phyloP scores from a whole-genome alignment of 2,113 vertebrate genomes.

The Chaenocephalus aceratus region DNA sequence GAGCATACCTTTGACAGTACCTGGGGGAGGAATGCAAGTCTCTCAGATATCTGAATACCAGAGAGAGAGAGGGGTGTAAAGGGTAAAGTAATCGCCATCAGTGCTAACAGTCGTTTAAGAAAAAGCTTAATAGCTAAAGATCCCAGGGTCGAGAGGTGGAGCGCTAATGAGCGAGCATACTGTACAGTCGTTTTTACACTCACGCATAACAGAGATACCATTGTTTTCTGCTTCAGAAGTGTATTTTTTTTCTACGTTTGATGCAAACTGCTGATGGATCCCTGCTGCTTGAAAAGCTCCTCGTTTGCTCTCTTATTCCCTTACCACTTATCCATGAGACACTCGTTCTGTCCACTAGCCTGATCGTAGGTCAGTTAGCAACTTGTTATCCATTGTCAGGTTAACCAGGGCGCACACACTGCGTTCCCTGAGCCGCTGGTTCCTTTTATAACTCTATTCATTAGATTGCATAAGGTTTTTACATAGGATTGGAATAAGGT shows the following conservation, averaged over 20 bases:
- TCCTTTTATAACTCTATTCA: background rate
- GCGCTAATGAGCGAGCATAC: conserved; percentile 6
- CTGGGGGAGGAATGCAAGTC: conserved; percentile 3
- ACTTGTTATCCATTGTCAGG: background rate
- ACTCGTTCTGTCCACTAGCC: conserved; percentile 8
- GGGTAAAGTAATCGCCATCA: conserved; percentile 54
- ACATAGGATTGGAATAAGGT: background rate
- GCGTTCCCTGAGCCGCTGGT: background rate
- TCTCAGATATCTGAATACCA: conserved; percentile 29
- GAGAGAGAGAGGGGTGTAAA: conserved; percentile 35
- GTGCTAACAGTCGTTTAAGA: conserved; percentile 28
- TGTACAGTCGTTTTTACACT: background rate
- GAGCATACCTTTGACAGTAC: conserved; percentile 54
- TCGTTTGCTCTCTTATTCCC: background rate
- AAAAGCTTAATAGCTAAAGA: conserved; percentile 38
- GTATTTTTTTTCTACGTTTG: background rate
- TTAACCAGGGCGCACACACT: background rate
- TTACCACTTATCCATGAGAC: conserved; percentile 2
- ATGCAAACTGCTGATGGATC: conserved; percentile 1
- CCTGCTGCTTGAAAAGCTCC: background rate
- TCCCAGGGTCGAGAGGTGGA: conserved; percentile 14
- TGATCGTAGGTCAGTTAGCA: background rate
- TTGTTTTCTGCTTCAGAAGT: conserved; percentile 3
- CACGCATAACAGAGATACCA: background rate
- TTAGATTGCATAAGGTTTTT: background rate